A percentile compares a stretch with the other conserved stretches of the same genome.
Conservation (phyloP, 2,797 vertebrate genomes). For the Clarias fuscus region DNA sequence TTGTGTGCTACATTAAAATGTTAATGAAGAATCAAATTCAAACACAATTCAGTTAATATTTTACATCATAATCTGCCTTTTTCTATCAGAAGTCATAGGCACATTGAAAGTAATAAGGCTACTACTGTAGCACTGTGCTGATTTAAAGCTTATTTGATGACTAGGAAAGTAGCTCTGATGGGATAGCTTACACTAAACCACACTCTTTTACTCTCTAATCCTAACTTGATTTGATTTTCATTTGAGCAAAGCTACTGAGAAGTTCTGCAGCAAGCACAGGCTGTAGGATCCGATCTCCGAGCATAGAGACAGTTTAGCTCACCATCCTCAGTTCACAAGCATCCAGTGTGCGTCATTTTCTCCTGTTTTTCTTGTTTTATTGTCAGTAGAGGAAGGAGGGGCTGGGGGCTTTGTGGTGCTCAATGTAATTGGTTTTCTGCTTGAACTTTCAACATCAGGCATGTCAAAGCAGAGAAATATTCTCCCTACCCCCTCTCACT, state of each 20-base stretch:
- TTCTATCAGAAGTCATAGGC: not conserved
- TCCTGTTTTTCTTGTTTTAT: slow-evolving; percentile 56
- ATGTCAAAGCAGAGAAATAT: slow-evolving; percentile 89
- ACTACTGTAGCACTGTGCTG: slow-evolving; percentile 72
- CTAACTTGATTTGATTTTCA: slow-evolving; percentile 87
- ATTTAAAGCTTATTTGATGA: slow-evolving; percentile 87
- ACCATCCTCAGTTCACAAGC: slow-evolving; percentile 79
- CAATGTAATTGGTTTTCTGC: slow-evolving; percentile 90
- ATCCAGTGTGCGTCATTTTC: slow-evolving; percentile 77
- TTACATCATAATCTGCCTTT: not conserved
- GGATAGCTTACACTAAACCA: slow-evolving; percentile 87
- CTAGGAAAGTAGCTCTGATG: slow-evolving; percentile 84
- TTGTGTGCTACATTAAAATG: not conserved
- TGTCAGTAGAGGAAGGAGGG: slow-evolving; percentile 80
- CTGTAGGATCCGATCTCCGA: slow-evolving; percentile 76
- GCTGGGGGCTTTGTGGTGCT: slow-evolving; percentile 83
- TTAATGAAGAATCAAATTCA: not conserved
- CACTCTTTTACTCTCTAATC: slow-evolving; percentile 88
- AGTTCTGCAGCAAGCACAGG: slow-evolving; percentile 83
- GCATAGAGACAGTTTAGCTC: slow-evolving; percentile 73
- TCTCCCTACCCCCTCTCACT: slow-evolving; percentile 69
- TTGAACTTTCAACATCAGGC: slow-evolving; percentile 93
- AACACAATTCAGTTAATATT: not conserved
- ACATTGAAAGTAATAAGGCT: slow-evolving; percentile 23
- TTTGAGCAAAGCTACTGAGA: slow-evolving; percentile 85